Evolutionary conservation across 2,888 invertebrate species (phyloP).

Genomic region (Steinernema scapterisci): DNA sequence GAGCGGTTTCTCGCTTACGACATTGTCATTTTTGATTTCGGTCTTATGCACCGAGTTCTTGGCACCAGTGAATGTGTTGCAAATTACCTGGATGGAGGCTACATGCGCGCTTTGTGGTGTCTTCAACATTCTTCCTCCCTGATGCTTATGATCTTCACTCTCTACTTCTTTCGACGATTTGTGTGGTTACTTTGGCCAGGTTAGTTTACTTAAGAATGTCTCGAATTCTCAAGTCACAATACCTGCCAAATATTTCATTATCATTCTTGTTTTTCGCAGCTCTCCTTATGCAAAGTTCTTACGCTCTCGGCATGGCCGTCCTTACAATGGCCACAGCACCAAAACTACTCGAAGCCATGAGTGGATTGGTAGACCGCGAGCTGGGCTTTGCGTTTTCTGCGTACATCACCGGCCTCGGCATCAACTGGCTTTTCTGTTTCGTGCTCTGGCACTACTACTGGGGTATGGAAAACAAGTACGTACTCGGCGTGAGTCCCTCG

Average conservation of each 20-base stretch:
- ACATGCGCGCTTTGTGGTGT: constrained; percentile 61
- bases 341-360: constrained; percentile 58
- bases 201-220: constrained; percentile 35
- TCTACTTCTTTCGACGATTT: constrained; percentile 48
- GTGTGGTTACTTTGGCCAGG: constrained; percentile 66
- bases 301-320: constrained; percentile 66
- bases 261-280: no score
- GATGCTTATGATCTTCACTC: constrained; percentile 47
- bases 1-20: constrained; percentile 63
- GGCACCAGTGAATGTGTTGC: constrained; percentile 67
- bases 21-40: constrained; percentile 67
- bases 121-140: constrained; percentile 61
- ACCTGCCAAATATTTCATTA: no score
- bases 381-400: constrained; percentile 39
- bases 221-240: no score
- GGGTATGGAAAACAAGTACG: constrained; percentile 44
- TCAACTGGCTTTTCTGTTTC: constrained; percentile 58
- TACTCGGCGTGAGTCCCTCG: no score
- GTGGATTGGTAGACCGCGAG: constrained; percentile 38
- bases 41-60: constrained; percentile 64
- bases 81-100: constrained; percentile 67
- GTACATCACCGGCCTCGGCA: constrained; percentile 49
- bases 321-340: constrained; percentile 67
- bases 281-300: constrained; percentile 65
- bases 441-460: constrained; percentile 59